Percentiles rank a stretch among this genome's conserved stretches.
These are phyloP conservation scores for Protonemura montana DNA, from an alignment of 2,888 invertebrate species.

Conservation along the genomic window DNA sequence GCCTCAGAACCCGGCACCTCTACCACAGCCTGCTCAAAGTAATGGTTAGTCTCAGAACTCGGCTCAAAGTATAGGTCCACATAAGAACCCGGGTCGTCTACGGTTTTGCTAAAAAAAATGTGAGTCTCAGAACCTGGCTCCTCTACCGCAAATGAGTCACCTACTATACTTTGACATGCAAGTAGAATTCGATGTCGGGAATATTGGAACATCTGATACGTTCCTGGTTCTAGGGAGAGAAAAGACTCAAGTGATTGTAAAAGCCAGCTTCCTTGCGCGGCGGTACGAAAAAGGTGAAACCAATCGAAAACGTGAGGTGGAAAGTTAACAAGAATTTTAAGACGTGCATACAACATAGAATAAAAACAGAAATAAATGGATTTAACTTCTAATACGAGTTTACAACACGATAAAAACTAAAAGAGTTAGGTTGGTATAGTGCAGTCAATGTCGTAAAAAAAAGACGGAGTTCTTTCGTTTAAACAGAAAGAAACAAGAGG, in stretches of 20 bases:
- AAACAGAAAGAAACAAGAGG: not conserved
- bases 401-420: conserved; percentile 5
- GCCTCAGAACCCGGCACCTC: too few species aligned
- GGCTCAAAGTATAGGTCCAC: too few species aligned
- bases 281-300: conserved; percentile 44
- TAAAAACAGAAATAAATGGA: conserved; percentile 4
- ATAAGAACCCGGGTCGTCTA: too few species aligned
- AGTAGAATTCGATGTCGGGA: not conserved
- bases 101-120: too few species aligned
- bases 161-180: not conserved
- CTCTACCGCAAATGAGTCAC: not conserved
- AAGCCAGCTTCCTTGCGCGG: conserved; percentile 37
- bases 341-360: not conserved
- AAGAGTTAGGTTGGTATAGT: not conserved
- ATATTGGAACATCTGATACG: not conserved
- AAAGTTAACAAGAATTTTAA: conserved; percentile 33
- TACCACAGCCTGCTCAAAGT: too few species aligned
- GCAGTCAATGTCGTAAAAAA: not conserved
- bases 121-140: not conserved
- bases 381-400: conserved; percentile 7
- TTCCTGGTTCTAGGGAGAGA: not conserved
- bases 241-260: conserved; percentile 23
- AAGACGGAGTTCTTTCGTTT: not conserved
- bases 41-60: too few species aligned
- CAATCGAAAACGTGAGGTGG: conserved; percentile 46